These are phyloP conservation scores for Pyxicephalus adspersus DNA, from an alignment of 2,113 vertebrate genomes.

Conservation along the genomic window DNA sequence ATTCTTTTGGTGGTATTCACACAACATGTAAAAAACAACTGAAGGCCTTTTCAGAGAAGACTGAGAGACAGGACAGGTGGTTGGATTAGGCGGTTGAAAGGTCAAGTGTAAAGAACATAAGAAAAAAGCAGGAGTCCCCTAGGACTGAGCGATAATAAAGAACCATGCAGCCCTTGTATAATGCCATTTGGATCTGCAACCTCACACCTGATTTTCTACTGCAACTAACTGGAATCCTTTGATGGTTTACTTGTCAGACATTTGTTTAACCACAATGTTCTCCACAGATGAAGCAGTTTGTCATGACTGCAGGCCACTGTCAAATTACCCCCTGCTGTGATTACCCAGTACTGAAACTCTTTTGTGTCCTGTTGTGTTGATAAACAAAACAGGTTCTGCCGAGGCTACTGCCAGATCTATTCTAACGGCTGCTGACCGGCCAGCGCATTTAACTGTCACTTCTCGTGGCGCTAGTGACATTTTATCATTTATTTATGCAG, in stretches of 20 bases:
- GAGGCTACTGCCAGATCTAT: slow-evolving; percentile 19
- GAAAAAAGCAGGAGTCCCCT: background rate
- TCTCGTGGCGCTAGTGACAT: slow-evolving; percentile 2
- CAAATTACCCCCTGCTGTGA: slow-evolving; percentile 42
- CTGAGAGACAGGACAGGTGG: slow-evolving; percentile 50
- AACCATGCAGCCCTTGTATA: background rate
- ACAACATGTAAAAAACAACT: slow-evolving; percentile 21
- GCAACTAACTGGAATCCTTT: background rate
- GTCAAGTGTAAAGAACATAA: slow-evolving; percentile 36
- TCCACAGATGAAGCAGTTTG: slow-evolving; percentile 13
- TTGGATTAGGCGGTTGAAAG: slow-evolving; percentile 36
- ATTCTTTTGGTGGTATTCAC: slow-evolving; percentile 23
- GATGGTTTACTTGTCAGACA: background rate
- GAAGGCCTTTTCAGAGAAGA: slow-evolving; percentile 17
- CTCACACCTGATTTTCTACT: background rate
- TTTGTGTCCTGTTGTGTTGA: slow-evolving; percentile 3
- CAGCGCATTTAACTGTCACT: slow-evolving; percentile 7
- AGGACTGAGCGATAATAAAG: background rate
- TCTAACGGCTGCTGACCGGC: background rate
- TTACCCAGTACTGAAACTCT: slow-evolving; percentile 7
- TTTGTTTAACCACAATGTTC: background rate
- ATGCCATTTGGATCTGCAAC: background rate
- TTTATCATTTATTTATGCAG: slow-evolving; percentile 8
- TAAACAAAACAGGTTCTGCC: slow-evolving; percentile 32
- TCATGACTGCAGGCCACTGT: slow-evolving; percentile 4